phyloP scores from a whole-genome alignment of 2,113 vertebrate genomes.

The Cottus gobio region DNA sequence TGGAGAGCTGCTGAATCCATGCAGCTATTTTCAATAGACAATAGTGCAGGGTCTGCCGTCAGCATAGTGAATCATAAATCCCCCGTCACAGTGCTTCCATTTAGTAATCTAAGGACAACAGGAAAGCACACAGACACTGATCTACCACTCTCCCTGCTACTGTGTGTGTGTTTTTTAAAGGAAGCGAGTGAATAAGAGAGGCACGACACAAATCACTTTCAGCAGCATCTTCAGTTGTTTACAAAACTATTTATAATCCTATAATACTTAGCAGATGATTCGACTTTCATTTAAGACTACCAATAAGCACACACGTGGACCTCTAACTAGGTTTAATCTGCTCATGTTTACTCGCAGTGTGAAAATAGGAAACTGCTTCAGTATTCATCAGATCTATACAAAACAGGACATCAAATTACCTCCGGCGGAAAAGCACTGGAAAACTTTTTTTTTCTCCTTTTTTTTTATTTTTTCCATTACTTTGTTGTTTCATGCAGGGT shows the following conservation, averaged over 20 bases:
- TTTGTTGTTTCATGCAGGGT: conserved; percentile 46
- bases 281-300: conserved; percentile 55
- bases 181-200: conserved; percentile 5
- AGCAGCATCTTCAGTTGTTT: conserved; percentile 53
- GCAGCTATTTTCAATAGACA: conserved; percentile 29
- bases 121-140: conserved; percentile 46
- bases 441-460: neutral
- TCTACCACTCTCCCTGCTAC: neutral
- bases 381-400: conserved; percentile 10
- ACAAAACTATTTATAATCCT: conserved; percentile 67
- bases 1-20: conserved; percentile 15
- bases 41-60: conserved; percentile 31
- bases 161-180: neutral
- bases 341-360: conserved; percentile 38
- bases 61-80: conserved; percentile 43
- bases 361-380: neutral
- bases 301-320: conserved; percentile 36
- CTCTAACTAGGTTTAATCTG: conserved; percentile 36
- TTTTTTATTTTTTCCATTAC: conserved; percentile 33
- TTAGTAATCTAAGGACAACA: conserved; percentile 40
- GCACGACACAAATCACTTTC: conserved; percentile 55
- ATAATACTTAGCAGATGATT: conserved; percentile 69
- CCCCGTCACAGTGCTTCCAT: conserved; percentile 23
- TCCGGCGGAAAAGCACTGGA: conserved; percentile 2
- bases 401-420: conserved; percentile 37